Conservation (phyloP, 2,113 vertebrate genomes). For the Clupea harengus region DNA sequence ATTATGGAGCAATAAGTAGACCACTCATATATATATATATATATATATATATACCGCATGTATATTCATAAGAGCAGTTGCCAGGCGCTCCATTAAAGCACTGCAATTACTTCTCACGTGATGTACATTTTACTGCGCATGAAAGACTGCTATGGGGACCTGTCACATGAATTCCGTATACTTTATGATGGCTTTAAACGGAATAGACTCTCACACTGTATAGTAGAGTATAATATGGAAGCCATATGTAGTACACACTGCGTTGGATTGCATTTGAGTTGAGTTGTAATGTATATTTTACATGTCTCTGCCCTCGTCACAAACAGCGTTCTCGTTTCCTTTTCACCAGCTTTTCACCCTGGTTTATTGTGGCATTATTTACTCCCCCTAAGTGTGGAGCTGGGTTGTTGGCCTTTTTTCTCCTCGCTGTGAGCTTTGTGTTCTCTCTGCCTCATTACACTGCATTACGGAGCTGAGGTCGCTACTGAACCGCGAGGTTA, state of each 20-base stretch:
- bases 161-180: neutral
- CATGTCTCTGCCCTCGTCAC: too few species aligned
- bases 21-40: neutral
- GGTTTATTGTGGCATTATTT: neutral
- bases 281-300: neutral
- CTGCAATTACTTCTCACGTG: neutral
- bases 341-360: neutral
- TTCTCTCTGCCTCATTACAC: neutral
- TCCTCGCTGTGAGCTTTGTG: neutral
- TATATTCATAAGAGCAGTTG: neutral
- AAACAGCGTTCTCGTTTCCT: neutral
- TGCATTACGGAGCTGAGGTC: neutral
- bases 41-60: neutral
- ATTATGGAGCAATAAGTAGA: neutral
- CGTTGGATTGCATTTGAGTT: neutral
- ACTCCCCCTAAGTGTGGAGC: neutral
- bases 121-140: neutral
- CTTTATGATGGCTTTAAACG: neutral
- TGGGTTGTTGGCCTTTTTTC: neutral
- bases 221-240: neutral
- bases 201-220: neutral
- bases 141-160: neutral
- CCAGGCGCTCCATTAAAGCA: neutral
- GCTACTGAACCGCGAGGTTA: neutral
- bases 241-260: neutral